phyloP scores from a whole-genome alignment of 2,888 invertebrate species.

The Phengaris alcon region DNA sequence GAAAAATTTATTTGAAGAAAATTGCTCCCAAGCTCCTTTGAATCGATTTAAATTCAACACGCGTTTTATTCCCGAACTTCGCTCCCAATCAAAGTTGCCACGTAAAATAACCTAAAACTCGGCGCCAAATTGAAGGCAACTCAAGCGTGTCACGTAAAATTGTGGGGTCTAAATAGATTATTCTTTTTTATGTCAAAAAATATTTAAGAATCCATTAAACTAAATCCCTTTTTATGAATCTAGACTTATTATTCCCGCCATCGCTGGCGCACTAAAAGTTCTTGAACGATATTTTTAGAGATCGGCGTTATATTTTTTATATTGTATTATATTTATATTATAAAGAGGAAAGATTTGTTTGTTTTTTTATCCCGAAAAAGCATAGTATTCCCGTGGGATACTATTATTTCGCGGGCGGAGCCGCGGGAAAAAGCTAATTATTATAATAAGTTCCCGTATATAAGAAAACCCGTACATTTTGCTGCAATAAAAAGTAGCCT shows the following conservation, averaged over 20 bases:
- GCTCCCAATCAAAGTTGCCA: constrained; percentile 54
- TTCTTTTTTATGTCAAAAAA: constrained; percentile 36
- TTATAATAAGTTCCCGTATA: no score
- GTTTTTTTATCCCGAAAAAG: no score
- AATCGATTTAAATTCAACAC: constrained; percentile 54
- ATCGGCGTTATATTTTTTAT: not conserved
- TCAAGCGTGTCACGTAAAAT: constrained; percentile 42
- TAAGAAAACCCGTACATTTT: no score
- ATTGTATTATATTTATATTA: no score
- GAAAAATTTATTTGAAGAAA: constrained; percentile 48
- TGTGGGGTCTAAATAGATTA: constrained; percentile 37
- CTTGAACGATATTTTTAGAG: not conserved
- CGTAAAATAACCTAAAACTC: constrained; percentile 45
- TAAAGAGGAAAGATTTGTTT: no score
- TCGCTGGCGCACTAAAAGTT: not conserved
- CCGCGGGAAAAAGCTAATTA: no score
- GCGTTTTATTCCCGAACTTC: constrained; percentile 49
- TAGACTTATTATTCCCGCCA: constrained; percentile 20
- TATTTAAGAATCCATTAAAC: constrained; percentile 30
- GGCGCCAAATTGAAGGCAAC: constrained; percentile 45
- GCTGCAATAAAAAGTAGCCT: no score
- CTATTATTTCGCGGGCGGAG: no score
- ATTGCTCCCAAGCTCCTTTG: constrained; percentile 40
- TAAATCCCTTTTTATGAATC: constrained; percentile 27
- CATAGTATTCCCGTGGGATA: no score